Conservation (phyloP, 2,797 vertebrate species). For the Chrosomus eos region DNA sequence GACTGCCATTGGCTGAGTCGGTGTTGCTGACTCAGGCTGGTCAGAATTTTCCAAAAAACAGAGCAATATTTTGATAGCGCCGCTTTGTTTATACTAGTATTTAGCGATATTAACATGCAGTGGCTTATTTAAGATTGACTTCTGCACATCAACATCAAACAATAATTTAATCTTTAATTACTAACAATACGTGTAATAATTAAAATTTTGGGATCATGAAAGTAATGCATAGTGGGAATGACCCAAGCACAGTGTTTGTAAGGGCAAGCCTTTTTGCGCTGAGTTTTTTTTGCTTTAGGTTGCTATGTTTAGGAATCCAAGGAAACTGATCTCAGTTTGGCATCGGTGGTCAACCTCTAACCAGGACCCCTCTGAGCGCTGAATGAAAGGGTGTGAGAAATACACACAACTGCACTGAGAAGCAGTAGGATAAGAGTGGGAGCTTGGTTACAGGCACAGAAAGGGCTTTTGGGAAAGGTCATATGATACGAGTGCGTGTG, state of each 20-base stretch:
- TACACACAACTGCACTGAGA: constrained; percentile 25
- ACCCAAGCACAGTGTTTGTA: not conserved
- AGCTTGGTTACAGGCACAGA: constrained; percentile 42
- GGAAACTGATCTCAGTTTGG: constrained; percentile 14
- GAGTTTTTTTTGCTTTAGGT: constrained; percentile 14
- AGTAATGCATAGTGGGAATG: not conserved
- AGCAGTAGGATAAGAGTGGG: constrained; percentile 29
- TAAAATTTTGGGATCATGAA: not conserved
- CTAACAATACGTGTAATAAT: not conserved
- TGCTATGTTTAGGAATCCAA: constrained; percentile 16
- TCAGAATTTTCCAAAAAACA: not conserved
- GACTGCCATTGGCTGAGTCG: not conserved
- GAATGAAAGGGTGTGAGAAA: constrained; percentile 47
- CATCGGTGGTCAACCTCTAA: constrained; percentile 15
- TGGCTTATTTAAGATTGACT: not conserved
- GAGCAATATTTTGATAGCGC: not conserved
- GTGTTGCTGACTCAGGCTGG: constrained; percentile 1
- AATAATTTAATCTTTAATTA: not conserved
- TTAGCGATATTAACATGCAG: not conserved
- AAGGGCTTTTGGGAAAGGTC: constrained; percentile 52
- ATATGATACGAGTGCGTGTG: constrained; percentile 30
- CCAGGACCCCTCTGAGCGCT: constrained; percentile 28
- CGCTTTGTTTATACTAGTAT: not conserved
- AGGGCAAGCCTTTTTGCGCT: not conserved
- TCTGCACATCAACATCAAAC: not conserved